These are phyloP conservation scores for Echinops telfairi DNA, from an alignment of 2,113 vertebrate genomes.

Conservation along the genomic window DNA sequence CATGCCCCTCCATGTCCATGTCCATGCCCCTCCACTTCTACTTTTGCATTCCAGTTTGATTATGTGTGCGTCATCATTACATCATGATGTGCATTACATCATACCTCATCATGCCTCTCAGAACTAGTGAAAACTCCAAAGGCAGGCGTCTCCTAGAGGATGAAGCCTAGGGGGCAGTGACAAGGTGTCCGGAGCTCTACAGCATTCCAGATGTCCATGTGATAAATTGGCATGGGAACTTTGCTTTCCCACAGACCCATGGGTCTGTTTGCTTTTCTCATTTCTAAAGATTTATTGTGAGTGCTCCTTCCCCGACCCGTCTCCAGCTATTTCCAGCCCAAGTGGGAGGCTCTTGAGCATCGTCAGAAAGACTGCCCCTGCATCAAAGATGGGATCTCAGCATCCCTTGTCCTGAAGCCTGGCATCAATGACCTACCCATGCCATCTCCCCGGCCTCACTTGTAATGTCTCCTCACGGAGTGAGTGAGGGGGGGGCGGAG, in stretches of 20 bases:
- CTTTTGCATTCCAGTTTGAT: neutral
- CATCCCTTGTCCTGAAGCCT: neutral
- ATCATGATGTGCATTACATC: neutral
- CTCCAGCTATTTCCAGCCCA: neutral
- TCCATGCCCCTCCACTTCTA: neutral
- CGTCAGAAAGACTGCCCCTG: neutral
- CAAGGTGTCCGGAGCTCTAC: neutral
- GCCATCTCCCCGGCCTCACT: neutral
- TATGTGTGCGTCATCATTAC: neutral
- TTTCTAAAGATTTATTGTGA: neutral
- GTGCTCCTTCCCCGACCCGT: neutral
- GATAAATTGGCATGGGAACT: neutral
- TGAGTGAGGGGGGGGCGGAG: rapidly evolving
- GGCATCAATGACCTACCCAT: neutral
- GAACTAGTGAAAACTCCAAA: conserved; percentile 2
- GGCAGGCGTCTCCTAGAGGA: neutral
- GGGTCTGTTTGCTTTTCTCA: neutral
- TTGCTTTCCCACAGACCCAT: neutral
- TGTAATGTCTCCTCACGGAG: neutral
- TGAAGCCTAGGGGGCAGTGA: conserved; percentile 9
- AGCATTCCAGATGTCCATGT: neutral
- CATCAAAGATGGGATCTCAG: neutral
- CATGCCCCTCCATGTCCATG: neutral
- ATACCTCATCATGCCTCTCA: neutral
- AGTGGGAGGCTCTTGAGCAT: neutral